Base-by-base conservation (phyloP, 1,140 invertebrate genomes). In the Brachionus rotundiformis region DNA sequence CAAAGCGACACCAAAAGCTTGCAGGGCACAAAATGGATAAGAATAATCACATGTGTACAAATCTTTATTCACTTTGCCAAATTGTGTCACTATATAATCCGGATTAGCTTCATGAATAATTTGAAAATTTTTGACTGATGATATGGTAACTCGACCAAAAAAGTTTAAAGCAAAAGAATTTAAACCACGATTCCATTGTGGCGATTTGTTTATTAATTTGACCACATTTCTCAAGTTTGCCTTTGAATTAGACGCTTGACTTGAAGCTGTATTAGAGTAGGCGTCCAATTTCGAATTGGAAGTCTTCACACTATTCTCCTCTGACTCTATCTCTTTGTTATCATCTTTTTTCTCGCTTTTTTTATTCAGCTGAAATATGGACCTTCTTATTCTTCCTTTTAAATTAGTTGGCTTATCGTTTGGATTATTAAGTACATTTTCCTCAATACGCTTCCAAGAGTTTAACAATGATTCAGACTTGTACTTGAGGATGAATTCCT, bases 61-160 rank as follows among this genome's bases (percentile, higher is more conserved):
- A 79, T 79, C 76, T 39, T 79, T 79, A 23, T 79, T 79, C n/a
- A 79, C 47, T 59, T 79, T 79, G 33, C 76, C 76, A 63, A 79
- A 79, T 63, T 79, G 76, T 13, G 36, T 79, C 13, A 79, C 76
- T 25, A 79, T 16, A 79, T 79, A 79, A 39, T 79, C 59, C 0
- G 59, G 44, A 33, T 79, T 79, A 31, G 23, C 19, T 39, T 79
- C 76, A 19, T 79, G 76, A 19, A 63, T 41, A 13, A 79, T 79
- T 63, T 79, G 76, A 63, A 10, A 79, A 79, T 79, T 79, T 59
- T 79, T 79, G 11, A 79, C 59, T 36, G 76, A 79, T 13, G 76
- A 54, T 59, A 63, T 59, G 10, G 47, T 54, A 54, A 79, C 76
- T 79, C 76, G 44, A 63, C 76, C 76, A 79, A 59, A 36, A 25